Percentiles rank a stretch among this genome's conserved stretches.
phyloP scores from a whole-genome alignment of 2,888 invertebrate genomes.

The Tanytarsus gracilentus region DNA sequence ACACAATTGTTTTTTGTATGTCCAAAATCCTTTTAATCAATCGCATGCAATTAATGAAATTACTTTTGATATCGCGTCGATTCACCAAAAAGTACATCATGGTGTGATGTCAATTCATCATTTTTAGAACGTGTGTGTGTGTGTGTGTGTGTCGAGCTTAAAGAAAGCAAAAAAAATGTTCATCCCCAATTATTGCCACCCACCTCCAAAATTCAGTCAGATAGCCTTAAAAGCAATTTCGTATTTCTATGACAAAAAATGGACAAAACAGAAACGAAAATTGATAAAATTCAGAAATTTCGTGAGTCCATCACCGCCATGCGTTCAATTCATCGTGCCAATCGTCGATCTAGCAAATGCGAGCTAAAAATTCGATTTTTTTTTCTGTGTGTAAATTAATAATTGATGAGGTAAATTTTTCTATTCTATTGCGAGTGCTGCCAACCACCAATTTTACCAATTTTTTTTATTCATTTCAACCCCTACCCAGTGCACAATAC shows the following conservation, averaged over 20 bases:
- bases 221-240: neutral
- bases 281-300: neutral
- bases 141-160: too few species aligned
- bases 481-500: neutral
- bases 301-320: neutral
- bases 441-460: too few species aligned
- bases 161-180: too few species aligned
- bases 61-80: too few species aligned
- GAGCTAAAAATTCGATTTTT: slow-evolving; percentile 9
- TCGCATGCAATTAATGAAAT: neutral
- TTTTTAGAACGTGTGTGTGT: too few species aligned
- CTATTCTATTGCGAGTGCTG: too few species aligned
- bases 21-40: neutral
- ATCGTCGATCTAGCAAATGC: neutral
- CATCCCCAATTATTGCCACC: neutral
- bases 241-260: slow-evolving; percentile 26
- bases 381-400: slow-evolving; percentile 10
- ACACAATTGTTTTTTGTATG: neutral
- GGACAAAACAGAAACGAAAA: slow-evolving; percentile 19
- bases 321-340: slow-evolving; percentile 21
- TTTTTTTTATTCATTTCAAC: neutral
- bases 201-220: neutral
- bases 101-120: too few species aligned
- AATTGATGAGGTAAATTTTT: slow-evolving; percentile 26
- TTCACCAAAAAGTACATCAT: too few species aligned